Evolutionary conservation across 2,888 invertebrate genomes (phyloP), one percentile per base, ranked within the genome.

Genomic region (Nomada goodeniana): DNA sequence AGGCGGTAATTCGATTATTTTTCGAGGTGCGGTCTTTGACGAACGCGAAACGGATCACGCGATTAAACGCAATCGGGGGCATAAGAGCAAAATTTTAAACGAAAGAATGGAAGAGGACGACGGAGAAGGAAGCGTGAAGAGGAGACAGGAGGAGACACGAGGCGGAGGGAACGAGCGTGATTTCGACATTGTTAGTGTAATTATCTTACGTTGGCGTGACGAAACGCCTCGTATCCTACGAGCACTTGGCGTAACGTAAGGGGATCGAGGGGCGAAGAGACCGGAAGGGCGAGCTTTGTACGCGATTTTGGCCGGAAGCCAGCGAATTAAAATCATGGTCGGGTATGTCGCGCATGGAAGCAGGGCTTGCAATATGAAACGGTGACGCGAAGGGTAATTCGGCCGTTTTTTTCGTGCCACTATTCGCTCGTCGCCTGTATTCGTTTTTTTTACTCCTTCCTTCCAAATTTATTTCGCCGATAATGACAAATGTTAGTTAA

Each of bases 181-280:
- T 75, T 74, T 70, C 71, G 82, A 86, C 86, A 86, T 89, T 89
- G 89, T 91, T 90, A 89, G 88, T 90, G 89, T 88, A 91, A 90
- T 91, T 89, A 89, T 88, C 85, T 90, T 80, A 82, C 80, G 80
- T 79, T 80, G 84, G 83, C 81, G 82, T 71, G 70, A 76, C 61
- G 77, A 73, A 77, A 76, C 67, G 73, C 63, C 65, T 78, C 69
- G 80, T 81, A 75, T 81, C 67, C 53, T 47, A 61, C 60, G 68
- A 57, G 75, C 47, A 76, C 70, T 68, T 63, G 11, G 63, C 50
- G 42, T 42, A 47, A 42, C 2, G 44, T 57, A 61, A 50, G 47
- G 13, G 44, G 50, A 52, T 60, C 10, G 47, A 55, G 76, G 76
- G 68, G 76, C 55, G 68, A 53, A 7, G 11, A 52, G 59, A 20